Evolutionary conservation across 2,797 vertebrate genomes (phyloP).

Genomic region (Carcharodon carcharias): DNA sequence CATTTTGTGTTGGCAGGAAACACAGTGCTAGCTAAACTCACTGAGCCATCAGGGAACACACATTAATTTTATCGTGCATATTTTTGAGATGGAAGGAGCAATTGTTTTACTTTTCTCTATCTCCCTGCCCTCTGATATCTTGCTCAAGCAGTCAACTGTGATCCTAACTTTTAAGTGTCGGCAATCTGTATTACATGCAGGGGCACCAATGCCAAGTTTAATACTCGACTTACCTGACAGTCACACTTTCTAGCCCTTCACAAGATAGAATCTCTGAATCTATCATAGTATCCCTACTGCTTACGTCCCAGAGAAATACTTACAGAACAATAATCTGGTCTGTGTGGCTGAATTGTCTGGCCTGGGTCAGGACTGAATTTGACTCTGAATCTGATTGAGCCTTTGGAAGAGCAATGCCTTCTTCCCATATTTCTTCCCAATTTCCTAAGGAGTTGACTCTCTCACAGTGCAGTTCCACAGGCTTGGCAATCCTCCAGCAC

Average conservation of each 20-base stretch:
- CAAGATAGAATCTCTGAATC: neutral
- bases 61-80: no score
- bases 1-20: no score
- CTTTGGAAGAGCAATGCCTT: neutral
- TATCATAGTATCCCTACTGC: neutral
- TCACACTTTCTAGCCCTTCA: neutral
- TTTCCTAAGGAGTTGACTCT: neutral
- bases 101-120: no score
- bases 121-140: no score
- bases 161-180: no score
- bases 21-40: no score
- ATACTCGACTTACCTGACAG: neutral
- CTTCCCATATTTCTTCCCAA: neutral
- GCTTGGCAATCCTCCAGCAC: neutral
- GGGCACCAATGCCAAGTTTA: no score
- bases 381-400: neutral
- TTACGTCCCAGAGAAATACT: neutral
- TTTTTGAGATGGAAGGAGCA: no score
- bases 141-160: no score
- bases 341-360: neutral
- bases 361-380: neutral
- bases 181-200: no score
- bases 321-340: neutral
- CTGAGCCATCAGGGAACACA: no score
- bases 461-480: neutral